phyloP scores from a whole-genome alignment of 2,113 vertebrate genomes.

The Pangasianodon gigas region DNA sequence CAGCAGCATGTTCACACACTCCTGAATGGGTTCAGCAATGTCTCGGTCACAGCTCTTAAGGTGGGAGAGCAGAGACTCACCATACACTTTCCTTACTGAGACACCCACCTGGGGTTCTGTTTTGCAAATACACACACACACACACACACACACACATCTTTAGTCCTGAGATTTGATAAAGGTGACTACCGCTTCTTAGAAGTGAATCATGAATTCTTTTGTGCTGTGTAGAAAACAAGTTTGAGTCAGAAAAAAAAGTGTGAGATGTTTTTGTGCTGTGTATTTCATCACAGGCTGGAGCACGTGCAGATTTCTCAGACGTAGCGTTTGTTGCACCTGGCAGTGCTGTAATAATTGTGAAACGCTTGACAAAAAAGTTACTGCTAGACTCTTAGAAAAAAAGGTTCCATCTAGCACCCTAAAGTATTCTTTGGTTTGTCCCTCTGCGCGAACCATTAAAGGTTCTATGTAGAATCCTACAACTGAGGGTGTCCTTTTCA shows the following conservation, averaged over 20 bases:
- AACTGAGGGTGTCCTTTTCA: neutral
- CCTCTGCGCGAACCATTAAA: neutral
- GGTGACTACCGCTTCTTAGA: neutral
- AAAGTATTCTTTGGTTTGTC: neutral
- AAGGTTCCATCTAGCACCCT: neutral
- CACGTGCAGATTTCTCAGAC: neutral
- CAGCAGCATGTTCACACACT: conserved; percentile 90
- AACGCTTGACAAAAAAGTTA: neutral
- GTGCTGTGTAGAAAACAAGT: neutral
- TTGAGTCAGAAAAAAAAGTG: neutral
- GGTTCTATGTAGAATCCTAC: neutral
- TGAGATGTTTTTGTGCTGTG: neutral
- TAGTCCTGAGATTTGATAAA: neutral
- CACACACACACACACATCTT: conserved; percentile 8
- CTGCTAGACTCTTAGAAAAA: neutral
- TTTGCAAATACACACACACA: conserved; percentile 14
- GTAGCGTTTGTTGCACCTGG: neutral
- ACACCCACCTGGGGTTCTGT: conserved; percentile 56
- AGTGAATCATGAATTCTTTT: neutral
- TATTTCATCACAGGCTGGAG: neutral
- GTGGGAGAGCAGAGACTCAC: conserved; percentile 81
- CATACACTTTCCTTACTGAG: conserved; percentile 77
- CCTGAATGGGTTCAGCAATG: conserved; percentile 89
- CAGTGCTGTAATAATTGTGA: neutral
- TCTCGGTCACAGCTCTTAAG: conserved; percentile 76